These are phyloP conservation scores for Lophochroa leadbeateri DNA, from an alignment of 2,113 vertebrate species.

Conservation along the genomic window DNA sequence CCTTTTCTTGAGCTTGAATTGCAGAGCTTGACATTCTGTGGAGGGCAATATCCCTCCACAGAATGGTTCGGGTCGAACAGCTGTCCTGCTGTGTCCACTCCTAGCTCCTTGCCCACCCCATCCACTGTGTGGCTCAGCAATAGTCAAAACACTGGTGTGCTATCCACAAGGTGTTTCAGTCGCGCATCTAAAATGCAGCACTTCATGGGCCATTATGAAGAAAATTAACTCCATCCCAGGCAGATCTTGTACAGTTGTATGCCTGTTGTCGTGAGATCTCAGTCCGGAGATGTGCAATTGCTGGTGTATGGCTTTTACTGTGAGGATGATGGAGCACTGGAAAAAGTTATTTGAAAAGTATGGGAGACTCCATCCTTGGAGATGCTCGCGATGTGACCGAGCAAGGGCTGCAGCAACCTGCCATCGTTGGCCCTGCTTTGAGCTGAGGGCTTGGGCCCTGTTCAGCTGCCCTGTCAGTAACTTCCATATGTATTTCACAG, in stretches of 20 bases:
- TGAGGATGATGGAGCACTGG: rapidly evolving
- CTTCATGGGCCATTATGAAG: neutral
- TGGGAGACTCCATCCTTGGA: neutral
- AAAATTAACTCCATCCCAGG: neutral
- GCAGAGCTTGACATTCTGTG: rapidly evolving
- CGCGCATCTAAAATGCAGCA: rapidly evolving
- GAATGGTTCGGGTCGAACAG: no score
- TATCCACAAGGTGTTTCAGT: neutral
- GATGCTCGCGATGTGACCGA: no score
- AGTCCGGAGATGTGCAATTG: rapidly evolving
- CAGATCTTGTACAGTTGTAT: neutral
- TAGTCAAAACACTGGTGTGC: neutral
- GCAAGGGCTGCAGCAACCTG: neutral
- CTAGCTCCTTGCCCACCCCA: neutral
- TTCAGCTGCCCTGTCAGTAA: neutral
- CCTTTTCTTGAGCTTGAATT: neutral
- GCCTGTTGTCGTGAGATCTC: neutral
- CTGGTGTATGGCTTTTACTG: neutral
- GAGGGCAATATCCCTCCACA: neutral
- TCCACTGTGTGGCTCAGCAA: neutral
- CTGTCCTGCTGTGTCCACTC: neutral
- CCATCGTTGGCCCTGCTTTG: neutral
- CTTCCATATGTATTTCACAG: neutral
- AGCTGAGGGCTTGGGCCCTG: neutral
- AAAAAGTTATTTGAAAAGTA: neutral